A percentile compares a stretch with the other conserved stretches of the same genome.
Conservation (phyloP, 2,113 vertebrate genomes). For the Rousettus leschenaultii region DNA sequence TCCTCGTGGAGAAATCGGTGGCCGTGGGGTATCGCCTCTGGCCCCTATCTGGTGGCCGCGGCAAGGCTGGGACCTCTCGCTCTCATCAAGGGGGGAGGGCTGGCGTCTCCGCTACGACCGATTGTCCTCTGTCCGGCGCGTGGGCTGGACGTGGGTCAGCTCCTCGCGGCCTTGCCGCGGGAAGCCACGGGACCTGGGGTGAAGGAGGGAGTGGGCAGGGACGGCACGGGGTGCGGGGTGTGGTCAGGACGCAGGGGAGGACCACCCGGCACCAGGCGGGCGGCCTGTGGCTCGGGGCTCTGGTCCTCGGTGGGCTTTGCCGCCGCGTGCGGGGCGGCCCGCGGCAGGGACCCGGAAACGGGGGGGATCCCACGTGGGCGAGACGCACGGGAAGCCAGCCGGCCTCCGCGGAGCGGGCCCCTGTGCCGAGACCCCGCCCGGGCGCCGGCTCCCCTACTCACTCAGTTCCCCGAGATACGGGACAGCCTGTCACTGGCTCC, state of each 20-base stretch:
- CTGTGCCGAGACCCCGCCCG: not conserved
- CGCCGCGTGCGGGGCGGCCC: not conserved
- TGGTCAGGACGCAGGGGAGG: not conserved
- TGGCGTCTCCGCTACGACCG: not conserved
- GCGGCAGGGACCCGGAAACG: too few relatives aligned
- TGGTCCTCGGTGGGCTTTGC: not conserved
- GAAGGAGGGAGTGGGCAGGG: not conserved
- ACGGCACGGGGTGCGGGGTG: too few relatives aligned
- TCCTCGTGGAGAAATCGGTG: not conserved
- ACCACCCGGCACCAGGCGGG: too few relatives aligned
- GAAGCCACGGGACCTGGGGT: not conserved
- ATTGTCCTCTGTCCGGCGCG: too few relatives aligned
- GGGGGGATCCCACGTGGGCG: fast-evolving
- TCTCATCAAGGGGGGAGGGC: not conserved
- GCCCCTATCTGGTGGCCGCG: not conserved
- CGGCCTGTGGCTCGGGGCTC: not conserved
- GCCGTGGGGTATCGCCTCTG: not conserved
- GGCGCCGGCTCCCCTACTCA: not conserved
- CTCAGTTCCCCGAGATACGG: not conserved
- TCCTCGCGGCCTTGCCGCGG: not conserved
- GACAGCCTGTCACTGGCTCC: not conserved
- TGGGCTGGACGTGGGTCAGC: too few relatives aligned
- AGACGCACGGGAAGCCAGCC: not conserved
- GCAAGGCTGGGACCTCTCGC: not conserved
- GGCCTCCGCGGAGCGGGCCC: too few relatives aligned